Evolutionary conservation across 1,140 invertebrate genomes (phyloP), one percentile per base, ranked within the genome.

Genomic region (Drosophila ercepeae): DNA sequence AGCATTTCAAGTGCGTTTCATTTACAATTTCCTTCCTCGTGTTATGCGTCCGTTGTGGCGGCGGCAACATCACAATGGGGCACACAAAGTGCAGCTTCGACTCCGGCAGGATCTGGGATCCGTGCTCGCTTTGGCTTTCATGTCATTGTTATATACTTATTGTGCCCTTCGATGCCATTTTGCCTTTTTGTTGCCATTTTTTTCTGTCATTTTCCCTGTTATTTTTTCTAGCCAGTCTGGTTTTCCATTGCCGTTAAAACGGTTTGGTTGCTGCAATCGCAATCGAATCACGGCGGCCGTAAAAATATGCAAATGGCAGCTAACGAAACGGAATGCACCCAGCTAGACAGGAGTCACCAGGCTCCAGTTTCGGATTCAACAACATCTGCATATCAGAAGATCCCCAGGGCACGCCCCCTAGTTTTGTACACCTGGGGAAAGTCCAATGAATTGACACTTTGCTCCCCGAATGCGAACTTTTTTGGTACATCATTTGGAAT

Each of bases 1-100:
- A 84, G 78, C 78, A 78, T 75, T 84, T 84, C 75, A 84, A 84
- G 81, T 84, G 81, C 79, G 79, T 84, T 79, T 84, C 79, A 86
- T 84, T 84, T 84, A 84, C 78, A 83, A 83, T 84, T 84, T 86
- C 79, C 79, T 82, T 78, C 52, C 73, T 42, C 57, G 53, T 71
- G 68, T 84, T 75, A 84, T 84, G 75, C 71, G 69, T 44, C 78
- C 69, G 68, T 61, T 72, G 78, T 70, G 78, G 36, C 36, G 13
- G n/a, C 42, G 45, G 44, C 73, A 60, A 39, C 36, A 39, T 39
- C 70, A 81, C 78, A 81, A 75, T 64, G 45, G 49, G 41, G 44
- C 58, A 53, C 52, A 81, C 52, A 81, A 75, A 69, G 70, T 51
- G 45, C 50, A 78, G 18, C 23, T 39, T 39, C 36, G n/a, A 13